These are phyloP conservation scores for Pelobates cultripes DNA, from an alignment of 2,797 vertebrate species.

Conservation along the genomic window DNA sequence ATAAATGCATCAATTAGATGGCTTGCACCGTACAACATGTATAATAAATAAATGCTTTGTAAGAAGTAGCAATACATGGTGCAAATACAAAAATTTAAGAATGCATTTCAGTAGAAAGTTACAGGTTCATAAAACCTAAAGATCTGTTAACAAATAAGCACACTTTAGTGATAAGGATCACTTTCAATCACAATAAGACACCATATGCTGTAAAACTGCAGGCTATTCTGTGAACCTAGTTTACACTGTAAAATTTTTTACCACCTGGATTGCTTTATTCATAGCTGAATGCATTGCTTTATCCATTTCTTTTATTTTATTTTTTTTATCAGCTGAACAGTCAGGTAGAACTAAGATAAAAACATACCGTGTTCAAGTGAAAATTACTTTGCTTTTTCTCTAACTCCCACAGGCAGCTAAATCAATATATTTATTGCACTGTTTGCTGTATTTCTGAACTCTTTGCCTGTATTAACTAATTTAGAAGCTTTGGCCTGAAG, in stretches of 20 bases:
- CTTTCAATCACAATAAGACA: neutral
- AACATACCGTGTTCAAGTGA: conserved; percentile 39
- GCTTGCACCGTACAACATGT: too few species aligned
- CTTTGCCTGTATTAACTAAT: conserved; percentile 35
- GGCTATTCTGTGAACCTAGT: neutral
- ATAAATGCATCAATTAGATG: too few species aligned
- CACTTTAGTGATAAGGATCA: neutral
- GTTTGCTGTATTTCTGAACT: conserved; percentile 31
- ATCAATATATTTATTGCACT: conserved; percentile 48
- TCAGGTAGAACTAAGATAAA: conserved; percentile 30
- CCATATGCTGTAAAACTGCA: neutral
- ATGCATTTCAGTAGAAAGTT: too few species aligned
- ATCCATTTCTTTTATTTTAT: conserved; percentile 19
- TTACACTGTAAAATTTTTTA: neutral
- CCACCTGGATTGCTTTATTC: conserved; percentile 7
- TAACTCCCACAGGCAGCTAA: conserved; percentile 38
- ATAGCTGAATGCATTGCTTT: conserved; percentile 14
- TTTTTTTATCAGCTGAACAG: conserved; percentile 21
- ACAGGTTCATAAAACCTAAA: too few species aligned
- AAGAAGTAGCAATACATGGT: too few species aligned
- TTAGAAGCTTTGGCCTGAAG: conserved; percentile 34
- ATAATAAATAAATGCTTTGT: too few species aligned
- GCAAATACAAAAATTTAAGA: too few species aligned
- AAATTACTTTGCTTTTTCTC: conserved; percentile 45
- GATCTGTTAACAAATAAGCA: too few species aligned